Evolutionary conservation across 2,888 invertebrate genomes (phyloP), one percentile per base, ranked within the genome.

Genomic region (Malachius bipustulatus): DNA sequence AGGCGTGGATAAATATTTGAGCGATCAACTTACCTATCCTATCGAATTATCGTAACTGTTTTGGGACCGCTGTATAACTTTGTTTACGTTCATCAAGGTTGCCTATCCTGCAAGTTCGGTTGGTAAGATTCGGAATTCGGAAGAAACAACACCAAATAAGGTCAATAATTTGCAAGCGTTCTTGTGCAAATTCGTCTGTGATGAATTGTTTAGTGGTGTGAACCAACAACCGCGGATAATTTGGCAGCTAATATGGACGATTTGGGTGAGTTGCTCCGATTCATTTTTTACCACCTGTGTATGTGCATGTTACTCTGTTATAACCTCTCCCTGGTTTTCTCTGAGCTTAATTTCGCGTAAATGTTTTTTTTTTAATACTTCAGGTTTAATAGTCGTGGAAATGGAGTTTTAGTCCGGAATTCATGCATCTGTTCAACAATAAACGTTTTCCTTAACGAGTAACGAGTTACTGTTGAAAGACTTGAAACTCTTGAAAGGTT

Each of bases 161-260:
- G 42, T 30, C 31, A 40, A 36, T 32, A 30, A 10, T 38, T 34
- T 31, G 29, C 16, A 15, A 27, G 16, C n/a, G n/a, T n/a, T 27
- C n/a, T 26, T 30, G 14, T 14, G 8, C 26, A 16, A 31, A n/a
- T n/a, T n/a, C n/a, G n/a, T 19, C n/a, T 19, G 24, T 19, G 24
- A 19, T 19, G n/a, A n/a, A n/a, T 8, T 19, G 6, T 19, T 19
- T 19, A 19, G 24, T 19, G 6, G 6, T 6, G 6, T 19, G 6
- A 19, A 8, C 24, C n/a, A 6, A 19, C 24, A 8, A 19, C 6
- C 6, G n/a, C 6, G n/a, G n/a, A 19, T 8, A 19, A 19, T 19
- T 14, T 13, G 41, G 41, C 38, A 41, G 44, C 44, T 43, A 45
- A 30, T 24, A 60, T 60, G 59, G 59, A 60, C 34, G 59, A 60